Conservation (phyloP, 2,888 invertebrate genomes). For the Micropterix aruncella region DNA sequence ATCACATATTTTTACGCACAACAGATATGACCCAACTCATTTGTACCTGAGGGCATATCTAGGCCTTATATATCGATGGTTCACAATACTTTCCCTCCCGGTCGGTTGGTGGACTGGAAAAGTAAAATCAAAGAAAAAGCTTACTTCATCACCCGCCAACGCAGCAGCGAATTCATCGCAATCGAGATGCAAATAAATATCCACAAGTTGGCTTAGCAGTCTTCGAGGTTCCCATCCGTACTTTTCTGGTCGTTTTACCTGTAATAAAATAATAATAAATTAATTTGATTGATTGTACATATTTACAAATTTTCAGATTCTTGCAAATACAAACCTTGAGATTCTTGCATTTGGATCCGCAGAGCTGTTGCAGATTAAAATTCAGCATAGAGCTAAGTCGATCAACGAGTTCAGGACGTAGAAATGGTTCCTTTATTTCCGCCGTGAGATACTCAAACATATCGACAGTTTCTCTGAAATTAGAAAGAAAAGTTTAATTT, state of each 20-base stretch:
- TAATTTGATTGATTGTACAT: too few species aligned
- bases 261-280: conserved; percentile 8
- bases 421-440: conserved; percentile 89
- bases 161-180: conserved; percentile 83
- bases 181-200: conserved; percentile 94
- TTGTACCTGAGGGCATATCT: too few species aligned
- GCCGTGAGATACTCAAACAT: conserved; percentile 95
- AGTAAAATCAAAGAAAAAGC: conserved; percentile 8
- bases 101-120: too few species aligned
- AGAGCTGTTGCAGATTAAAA: conserved; percentile 92
- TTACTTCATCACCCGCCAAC: conserved; percentile 89
- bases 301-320: too few species aligned
- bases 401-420: conserved; percentile 85
- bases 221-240: conserved; percentile 96
- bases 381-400: conserved; percentile 96
- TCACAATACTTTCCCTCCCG: too few species aligned
- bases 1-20: too few species aligned
- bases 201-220: conserved; percentile 81
- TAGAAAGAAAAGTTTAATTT: too few species aligned
- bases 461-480: conserved; percentile 79
- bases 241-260: conserved; percentile 81
- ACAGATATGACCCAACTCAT: too few species aligned
- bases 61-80: too few species aligned
- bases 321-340: conserved; percentile 54
- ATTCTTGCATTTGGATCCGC: conserved; percentile 90